phyloP scores from a whole-genome alignment of 2,113 vertebrate genomes.

The Atlantisia rogersi region DNA sequence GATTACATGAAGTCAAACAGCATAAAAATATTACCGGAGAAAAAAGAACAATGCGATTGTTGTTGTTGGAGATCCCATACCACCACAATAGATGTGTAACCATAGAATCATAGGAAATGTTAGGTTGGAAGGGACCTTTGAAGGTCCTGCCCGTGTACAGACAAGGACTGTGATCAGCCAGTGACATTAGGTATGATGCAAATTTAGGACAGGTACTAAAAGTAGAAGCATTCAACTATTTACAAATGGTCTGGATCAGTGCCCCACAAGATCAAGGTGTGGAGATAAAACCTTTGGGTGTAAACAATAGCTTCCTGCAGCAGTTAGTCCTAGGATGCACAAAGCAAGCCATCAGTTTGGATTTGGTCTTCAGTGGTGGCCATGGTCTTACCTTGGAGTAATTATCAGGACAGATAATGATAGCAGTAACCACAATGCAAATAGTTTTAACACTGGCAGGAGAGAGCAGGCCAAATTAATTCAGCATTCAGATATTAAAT shows the following conservation, averaged over 20 bases:
- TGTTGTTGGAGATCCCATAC: neutral
- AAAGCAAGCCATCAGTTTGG: neutral
- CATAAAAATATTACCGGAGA: neutral
- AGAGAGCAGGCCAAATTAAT: neutral
- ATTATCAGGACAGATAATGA: neutral
- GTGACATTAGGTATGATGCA: neutral
- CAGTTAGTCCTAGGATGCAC: neutral
- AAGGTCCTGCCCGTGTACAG: neutral
- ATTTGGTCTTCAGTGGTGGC: neutral
- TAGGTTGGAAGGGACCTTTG: no score
- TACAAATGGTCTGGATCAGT: neutral
- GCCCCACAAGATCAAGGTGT: neutral
- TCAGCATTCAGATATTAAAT: neutral
- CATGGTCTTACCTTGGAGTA: neutral
- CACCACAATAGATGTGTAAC: neutral
- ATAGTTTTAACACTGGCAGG: neutral
- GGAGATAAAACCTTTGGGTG: neutral
- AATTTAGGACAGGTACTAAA: neutral
- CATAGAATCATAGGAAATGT: no score
- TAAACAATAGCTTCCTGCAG: neutral
- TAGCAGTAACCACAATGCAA: neutral
- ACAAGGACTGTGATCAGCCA: neutral
- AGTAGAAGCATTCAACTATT: neutral
- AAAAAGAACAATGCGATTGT: neutral
- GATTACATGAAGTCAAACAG: neutral